Conservation (phyloP, 2,797 vertebrate genomes). For the Gila robusta region DNA sequence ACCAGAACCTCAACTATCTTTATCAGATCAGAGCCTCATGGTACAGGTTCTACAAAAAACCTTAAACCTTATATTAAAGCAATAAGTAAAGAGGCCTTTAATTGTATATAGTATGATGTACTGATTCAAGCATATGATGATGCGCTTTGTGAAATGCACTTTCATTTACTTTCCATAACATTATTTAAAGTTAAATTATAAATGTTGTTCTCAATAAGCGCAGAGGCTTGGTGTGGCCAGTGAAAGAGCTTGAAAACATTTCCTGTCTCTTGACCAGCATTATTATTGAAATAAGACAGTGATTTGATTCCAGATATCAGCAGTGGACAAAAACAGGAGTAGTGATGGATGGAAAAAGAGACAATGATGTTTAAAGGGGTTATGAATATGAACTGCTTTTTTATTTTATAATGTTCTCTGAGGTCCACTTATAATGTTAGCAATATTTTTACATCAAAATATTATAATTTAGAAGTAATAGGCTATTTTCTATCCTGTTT, state of each 20-base stretch:
- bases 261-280: constrained; percentile 15
- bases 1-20: neutral
- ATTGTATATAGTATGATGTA: neutral
- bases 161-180: neutral
- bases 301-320: constrained; percentile 15
- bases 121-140: neutral
- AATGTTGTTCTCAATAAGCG: neutral
- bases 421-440: neutral
- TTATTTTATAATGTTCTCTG: neutral
- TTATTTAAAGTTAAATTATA: neutral
- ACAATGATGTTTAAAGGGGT: neutral
- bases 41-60: neutral
- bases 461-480: neutral
- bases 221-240: constrained; percentile 18
- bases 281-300: constrained; percentile 31
- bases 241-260: constrained; percentile 26
- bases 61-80: neutral
- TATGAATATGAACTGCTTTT: neutral
- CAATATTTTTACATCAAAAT: neutral
- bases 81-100: neutral
- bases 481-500: neutral
- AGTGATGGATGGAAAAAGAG: neutral
- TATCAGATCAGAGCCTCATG: neutral
- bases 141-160: neutral
- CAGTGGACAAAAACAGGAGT: constrained; percentile 12